Conservation (phyloP, 2,113 vertebrate genomes). For the Anas platyrhynchos region DNA sequence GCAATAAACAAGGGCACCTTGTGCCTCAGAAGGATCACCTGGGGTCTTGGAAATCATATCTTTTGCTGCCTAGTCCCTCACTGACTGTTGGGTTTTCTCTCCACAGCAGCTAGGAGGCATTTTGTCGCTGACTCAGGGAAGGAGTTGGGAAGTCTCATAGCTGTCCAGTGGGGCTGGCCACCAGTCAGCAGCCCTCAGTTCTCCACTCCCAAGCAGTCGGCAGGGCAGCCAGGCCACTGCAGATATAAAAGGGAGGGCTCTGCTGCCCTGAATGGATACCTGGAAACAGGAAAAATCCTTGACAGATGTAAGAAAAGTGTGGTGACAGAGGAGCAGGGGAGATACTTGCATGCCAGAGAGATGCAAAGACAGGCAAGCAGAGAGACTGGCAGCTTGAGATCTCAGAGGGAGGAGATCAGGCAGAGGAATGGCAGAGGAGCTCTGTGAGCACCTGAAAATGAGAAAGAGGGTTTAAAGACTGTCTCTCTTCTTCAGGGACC, state of each 20-base stretch:
- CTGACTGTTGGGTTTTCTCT: rapidly evolving
- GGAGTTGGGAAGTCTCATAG: background rate
- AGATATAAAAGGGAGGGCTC: background rate
- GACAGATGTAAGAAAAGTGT: background rate
- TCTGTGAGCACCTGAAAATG: background rate
- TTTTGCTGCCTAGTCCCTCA: background rate
- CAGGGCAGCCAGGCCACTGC: background rate
- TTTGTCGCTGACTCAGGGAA: background rate
- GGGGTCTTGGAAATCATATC: background rate
- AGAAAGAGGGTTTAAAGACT: background rate
- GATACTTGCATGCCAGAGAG: background rate
- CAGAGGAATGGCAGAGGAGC: background rate
- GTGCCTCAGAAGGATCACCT: background rate
- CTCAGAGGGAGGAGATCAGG: background rate
- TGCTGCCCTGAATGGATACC: background rate
- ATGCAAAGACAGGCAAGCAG: background rate
- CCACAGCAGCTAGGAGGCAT: background rate
- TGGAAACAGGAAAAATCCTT: background rate
- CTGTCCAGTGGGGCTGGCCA: background rate
- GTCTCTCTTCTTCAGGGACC: background rate
- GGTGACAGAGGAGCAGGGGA: background rate
- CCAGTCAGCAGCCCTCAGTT: background rate
- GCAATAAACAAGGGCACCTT: background rate
- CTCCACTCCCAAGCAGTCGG: rapidly evolving
- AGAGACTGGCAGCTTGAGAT: background rate